Conservation (phyloP, 2,888 invertebrate genomes). For the Nephrotoma guestfalica region DNA sequence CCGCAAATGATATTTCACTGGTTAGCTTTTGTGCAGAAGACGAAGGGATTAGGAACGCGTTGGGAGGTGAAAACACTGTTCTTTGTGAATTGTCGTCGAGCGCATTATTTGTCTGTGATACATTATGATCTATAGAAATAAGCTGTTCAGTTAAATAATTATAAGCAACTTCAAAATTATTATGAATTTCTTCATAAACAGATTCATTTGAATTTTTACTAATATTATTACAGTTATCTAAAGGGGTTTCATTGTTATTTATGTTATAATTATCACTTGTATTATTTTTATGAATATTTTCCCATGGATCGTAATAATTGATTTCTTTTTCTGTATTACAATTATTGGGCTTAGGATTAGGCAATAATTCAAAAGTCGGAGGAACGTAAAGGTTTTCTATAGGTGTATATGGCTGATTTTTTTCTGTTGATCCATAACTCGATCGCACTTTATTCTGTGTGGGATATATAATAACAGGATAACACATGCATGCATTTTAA, state of each 20-base stretch:
- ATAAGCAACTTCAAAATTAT: background rate
- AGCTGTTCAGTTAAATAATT: background rate
- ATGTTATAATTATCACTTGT: slow-evolving; percentile 4
- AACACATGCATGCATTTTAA: slow-evolving; percentile 8
- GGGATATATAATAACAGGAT: slow-evolving; percentile 7
- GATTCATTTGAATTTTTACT: background rate
- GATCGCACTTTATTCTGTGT: slow-evolving; percentile 7
- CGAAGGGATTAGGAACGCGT: background rate
- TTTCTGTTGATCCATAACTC: slow-evolving; percentile 16
- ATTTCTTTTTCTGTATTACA: background rate
- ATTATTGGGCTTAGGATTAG: background rate
- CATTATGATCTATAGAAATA: background rate
- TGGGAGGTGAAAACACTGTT: background rate
- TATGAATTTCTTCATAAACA: background rate
- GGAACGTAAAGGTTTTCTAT: background rate
- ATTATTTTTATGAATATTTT: slow-evolving; percentile 34
- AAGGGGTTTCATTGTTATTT: background rate
- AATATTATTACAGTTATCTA: background rate
- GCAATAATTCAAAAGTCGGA: background rate
- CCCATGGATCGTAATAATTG: slow-evolving; percentile 53
- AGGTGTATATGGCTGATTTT: background rate
- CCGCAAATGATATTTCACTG: background rate
- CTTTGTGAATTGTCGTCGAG: background rate
- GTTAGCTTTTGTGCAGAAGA: background rate
- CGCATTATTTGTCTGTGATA: background rate